These are phyloP conservation scores for Felis chaus DNA, from an alignment of 2,113 vertebrate species.

Conservation along the genomic window DNA sequence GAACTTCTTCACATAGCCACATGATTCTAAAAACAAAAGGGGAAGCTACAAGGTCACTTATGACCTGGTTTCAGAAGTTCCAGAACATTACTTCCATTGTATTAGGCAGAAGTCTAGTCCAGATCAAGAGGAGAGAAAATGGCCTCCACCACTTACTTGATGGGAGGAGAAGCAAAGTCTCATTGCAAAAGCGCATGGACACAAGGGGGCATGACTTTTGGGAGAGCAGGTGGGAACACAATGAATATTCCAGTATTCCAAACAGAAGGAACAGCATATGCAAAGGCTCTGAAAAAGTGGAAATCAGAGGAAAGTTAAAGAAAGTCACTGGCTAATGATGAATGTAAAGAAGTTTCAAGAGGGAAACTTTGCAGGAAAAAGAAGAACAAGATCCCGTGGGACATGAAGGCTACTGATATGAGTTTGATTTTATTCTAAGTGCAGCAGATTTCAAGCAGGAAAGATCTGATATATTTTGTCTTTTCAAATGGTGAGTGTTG, in stretches of 20 bases:
- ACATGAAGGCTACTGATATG: not conserved
- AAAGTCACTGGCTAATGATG: not conserved
- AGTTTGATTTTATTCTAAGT: not conserved
- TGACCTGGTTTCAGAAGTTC: not conserved
- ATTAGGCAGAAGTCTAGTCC: not conserved
- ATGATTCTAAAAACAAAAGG: constrained; percentile 4
- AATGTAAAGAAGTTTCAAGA: not conserved
- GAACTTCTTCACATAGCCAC: not conserved
- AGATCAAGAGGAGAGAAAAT: not conserved
- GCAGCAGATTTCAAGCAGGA: not conserved
- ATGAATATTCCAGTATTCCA: not conserved
- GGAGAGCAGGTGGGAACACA: not conserved
- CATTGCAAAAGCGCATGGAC: not conserved
- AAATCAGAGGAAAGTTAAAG: not conserved
- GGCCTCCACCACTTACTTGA: not conserved
- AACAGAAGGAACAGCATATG: not conserved
- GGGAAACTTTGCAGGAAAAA: not conserved
- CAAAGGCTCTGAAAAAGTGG: not conserved
- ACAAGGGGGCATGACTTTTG: not conserved
- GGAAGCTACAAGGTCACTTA: not conserved
- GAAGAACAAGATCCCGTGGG: not conserved
- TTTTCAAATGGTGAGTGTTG: not conserved
- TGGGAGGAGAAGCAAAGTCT: not conserved
- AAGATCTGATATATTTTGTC: not conserved
- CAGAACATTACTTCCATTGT: not conserved